Conservation (phyloP, 37 sponge, comb jelly and placozoan genomes). For the Lycopodina hypogea region DNA sequence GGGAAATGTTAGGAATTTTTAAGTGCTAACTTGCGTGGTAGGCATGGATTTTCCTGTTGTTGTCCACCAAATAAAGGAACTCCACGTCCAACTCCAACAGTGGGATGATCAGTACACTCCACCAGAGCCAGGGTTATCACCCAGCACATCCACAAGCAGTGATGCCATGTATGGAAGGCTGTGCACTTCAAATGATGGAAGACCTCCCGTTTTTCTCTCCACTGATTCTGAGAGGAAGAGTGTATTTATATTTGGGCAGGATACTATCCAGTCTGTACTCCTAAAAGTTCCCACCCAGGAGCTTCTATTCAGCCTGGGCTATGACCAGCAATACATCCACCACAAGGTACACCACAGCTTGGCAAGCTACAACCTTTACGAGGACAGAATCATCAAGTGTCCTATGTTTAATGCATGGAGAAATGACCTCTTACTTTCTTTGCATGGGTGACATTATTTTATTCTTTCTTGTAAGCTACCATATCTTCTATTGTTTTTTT, state of each 20-base stretch:
- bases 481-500: too few relatives aligned
- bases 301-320: conserved; percentile 36
- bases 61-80: neutral
- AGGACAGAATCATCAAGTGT: neutral
- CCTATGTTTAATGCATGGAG: neutral
- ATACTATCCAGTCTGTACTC: conserved; percentile 34
- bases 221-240: conserved; percentile 31
- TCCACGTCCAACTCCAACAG: conserved; percentile 1
- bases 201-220: conserved; percentile 23
- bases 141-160: neutral
- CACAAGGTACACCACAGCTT: conserved; percentile 19
- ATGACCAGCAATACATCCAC: conserved; percentile 30
- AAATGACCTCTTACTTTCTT: too few relatives aligned
- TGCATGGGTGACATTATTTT: too few relatives aligned
- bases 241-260: conserved; percentile 58
- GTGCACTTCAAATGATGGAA: neutral
- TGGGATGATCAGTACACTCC: neutral
- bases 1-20: too few relatives aligned
- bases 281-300: conserved; percentile 14
- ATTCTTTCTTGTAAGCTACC: too few relatives aligned
- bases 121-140: neutral
- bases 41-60: conserved; percentile 16
- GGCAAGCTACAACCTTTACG: too few relatives aligned
- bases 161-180: conserved; percentile 43
- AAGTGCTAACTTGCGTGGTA: too few relatives aligned